These are phyloP conservation scores for Sparidentex hasta DNA, from an alignment of 2,797 vertebrate species.

Conservation along the genomic window DNA sequence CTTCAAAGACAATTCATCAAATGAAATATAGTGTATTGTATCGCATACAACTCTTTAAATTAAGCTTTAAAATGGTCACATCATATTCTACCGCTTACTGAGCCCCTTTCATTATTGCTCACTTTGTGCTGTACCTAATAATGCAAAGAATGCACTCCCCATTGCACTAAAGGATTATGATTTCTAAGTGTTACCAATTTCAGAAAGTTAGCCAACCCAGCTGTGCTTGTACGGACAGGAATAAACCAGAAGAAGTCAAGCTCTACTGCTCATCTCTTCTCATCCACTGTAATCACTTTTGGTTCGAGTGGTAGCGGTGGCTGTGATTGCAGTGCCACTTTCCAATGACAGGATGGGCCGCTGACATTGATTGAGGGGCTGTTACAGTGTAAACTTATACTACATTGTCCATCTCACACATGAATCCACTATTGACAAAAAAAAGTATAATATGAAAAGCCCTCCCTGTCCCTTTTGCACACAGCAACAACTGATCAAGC, in stretches of 20 bases:
- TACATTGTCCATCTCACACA: conserved; percentile 29
- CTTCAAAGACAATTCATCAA: conserved; percentile 17
- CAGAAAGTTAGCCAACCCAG: background rate
- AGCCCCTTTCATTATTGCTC: background rate
- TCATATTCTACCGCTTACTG: conserved; percentile 5
- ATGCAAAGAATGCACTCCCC: background rate
- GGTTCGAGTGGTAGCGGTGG: conserved; percentile 5
- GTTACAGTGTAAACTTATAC: conserved; percentile 48
- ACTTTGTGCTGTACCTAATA: background rate
- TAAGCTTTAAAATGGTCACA: background rate
- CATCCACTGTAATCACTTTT: conserved; percentile 32
- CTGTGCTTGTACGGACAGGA: background rate
- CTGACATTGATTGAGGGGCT: conserved; percentile 60
- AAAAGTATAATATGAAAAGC: conserved; percentile 34
- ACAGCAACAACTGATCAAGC: conserved; percentile 23
- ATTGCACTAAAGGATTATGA: background rate
- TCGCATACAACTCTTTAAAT: conserved; percentile 23
- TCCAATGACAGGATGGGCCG: conserved; percentile 49
- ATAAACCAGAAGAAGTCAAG: background rate
- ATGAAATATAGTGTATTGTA: background rate
- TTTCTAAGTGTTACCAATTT: background rate
- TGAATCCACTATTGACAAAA: conserved; percentile 38
- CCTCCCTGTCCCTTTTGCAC: background rate
- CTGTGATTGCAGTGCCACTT: conserved; percentile 50
- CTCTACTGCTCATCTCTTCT: conserved; percentile 11